Evolutionary conservation across 2,888 invertebrate genomes (phyloP), one percentile per base, ranked within the genome.

Genomic region (Zhuqinia jingwanae): DNA sequence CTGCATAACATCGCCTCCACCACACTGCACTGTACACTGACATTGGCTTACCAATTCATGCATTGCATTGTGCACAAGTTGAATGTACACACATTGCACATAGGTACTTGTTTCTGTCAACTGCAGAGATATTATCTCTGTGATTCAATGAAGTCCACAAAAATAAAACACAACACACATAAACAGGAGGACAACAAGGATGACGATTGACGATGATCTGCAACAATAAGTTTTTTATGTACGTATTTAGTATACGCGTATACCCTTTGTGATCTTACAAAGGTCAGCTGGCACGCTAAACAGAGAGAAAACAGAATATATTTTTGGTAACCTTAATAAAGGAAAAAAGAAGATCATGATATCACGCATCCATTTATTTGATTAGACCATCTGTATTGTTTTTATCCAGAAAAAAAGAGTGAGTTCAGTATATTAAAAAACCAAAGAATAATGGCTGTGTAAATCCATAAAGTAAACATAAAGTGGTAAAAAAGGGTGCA

Each of bases 381-480:
- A 63, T 79, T 65, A 47, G 50, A 30, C 65, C 79, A 79, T 79
- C 63, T 79, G 79, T 47, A 63, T 65, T 65, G 78, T 45, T 63
- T 78, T 73, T n/a, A 47, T 70, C 70, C n/a, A 65, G 65, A 42
- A 27, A 42, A 36, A 77, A 15, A 10, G 56, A 56, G 76, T 58
- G 22, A 20, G 6, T 53, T 42, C 17, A 60, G 68, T 45, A 27
- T 53, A 50, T 56, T 47, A 80, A 56, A 36, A 63, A 36, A 56
- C 53, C 8, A 30, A 53, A 10, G 42, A 73, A 50, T 15, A 73
- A 73, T 73, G 70, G 45, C 73, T n/a, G 17, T n/a, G 17, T 13
- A 50, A 84, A 84, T 84, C 77, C 77, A 20, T n/a, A 84, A 58
- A 42, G 77, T 77, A 84, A 84, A 84, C 68, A 84, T 11, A 47